Evolutionary conservation across 2,797 vertebrate genomes (phyloP).

Genomic region (Austrolebias charrua): DNA sequence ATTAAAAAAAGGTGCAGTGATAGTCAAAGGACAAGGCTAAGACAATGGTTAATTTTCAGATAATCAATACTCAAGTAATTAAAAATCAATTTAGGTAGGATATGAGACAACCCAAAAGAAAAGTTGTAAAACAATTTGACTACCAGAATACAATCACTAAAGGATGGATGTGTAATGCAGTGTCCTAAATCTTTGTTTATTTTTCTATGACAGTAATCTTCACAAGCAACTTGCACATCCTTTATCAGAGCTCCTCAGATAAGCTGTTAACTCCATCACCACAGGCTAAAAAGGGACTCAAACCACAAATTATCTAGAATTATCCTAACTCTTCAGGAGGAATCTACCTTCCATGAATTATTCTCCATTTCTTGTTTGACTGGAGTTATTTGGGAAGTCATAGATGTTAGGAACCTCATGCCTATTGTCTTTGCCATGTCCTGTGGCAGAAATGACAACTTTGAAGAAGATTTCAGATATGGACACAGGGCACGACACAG

Average conservation of each 20-base stretch:
- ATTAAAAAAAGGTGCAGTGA: slow-evolving; percentile 1
- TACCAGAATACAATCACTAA: neutral
- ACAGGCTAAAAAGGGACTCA: slow-evolving; percentile 33
- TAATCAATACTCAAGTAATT: slow-evolving; percentile 37
- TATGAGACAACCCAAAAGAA: slow-evolving; percentile 3
- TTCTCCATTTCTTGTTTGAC: slow-evolving; percentile 24
- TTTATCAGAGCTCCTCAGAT: slow-evolving; percentile 36
- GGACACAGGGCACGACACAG: slow-evolving; percentile 19
- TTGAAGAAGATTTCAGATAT: slow-evolving; percentile 56
- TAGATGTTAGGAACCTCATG: slow-evolving; percentile 25
- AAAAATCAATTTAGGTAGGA: slow-evolving; percentile 31
- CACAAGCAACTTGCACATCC: slow-evolving; percentile 28
- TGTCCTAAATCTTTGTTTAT: neutral
- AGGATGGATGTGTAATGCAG: neutral
- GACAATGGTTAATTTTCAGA: slow-evolving; percentile 17
- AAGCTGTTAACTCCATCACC: slow-evolving; percentile 41
- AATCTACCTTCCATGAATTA: slow-evolving; percentile 40
- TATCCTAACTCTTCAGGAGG: slow-evolving; percentile 30
- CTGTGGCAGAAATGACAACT: slow-evolving; percentile 54
- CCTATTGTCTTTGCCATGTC: slow-evolving; percentile 35
- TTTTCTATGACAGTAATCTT: slow-evolving; percentile 20
- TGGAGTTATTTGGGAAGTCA: slow-evolving; percentile 29
- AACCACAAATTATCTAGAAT: slow-evolving; percentile 24
- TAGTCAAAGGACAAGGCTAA: slow-evolving; percentile 28
- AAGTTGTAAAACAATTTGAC: neutral